These are phyloP conservation scores for Psittacula echo DNA, from an alignment of 2,797 vertebrate genomes.

Conservation along the genomic window DNA sequence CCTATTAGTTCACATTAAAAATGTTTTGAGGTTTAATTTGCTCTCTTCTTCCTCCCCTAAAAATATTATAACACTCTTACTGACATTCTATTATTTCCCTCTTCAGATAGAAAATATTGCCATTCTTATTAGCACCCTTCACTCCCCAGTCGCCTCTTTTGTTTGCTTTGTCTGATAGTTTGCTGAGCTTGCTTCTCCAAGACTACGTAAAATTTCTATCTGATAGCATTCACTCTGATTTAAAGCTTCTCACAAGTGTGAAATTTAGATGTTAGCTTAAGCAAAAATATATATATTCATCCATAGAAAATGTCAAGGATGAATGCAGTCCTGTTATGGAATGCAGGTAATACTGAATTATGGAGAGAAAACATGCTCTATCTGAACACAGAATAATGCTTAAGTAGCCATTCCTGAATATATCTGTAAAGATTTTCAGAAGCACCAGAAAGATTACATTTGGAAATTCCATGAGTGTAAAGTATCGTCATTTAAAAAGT, in stretches of 20 bases:
- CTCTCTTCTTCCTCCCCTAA: not conserved
- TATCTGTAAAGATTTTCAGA: not conserved
- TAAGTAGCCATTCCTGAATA: not conserved
- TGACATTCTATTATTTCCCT: not conserved
- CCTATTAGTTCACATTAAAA: not conserved
- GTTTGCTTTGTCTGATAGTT: not conserved
- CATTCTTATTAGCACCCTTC: not conserved
- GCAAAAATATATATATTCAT: not conserved
- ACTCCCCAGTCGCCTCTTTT: not conserved
- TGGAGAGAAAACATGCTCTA: not conserved
- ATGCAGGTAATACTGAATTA: not conserved
- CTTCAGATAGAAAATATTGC: not conserved
- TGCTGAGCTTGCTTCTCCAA: not conserved
- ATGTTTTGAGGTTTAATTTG: not conserved
- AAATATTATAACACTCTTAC: not conserved
- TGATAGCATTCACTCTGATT: not conserved
- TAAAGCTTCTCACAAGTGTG: not conserved
- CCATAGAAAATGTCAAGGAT: not conserved
- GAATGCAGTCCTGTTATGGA: not conserved
- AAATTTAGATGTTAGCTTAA: not conserved
- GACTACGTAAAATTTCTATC: not conserved
- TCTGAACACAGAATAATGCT: not conserved
- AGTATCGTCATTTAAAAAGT: not conserved
- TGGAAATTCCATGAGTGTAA: not conserved
- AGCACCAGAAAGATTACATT: not conserved